Evolutionary conservation across 2,113 vertebrate species (phyloP), one percentile per base, ranked within the genome.

Genomic region (cat (Felis catus)): DNA sequence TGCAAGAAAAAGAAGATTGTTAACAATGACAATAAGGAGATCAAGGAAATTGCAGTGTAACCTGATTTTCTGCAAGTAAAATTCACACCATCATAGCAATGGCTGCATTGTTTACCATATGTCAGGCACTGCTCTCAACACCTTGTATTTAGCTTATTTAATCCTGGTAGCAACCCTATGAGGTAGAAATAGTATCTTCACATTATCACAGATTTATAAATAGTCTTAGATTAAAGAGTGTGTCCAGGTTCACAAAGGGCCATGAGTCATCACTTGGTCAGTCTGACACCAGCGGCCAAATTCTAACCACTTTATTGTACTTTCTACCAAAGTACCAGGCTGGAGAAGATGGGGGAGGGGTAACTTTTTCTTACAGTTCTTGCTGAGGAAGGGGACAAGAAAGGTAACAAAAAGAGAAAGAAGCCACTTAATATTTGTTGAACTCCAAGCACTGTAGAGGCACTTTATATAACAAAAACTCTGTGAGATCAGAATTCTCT

Each of bases 1-100:
- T 86, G 21, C 63, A 45, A 86, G 63, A 89, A 95, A 80, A n/a
- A 91, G 55, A 31, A 92, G 66, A 73, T 86, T 61, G 92, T 87
- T 90, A 92, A 58, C 36, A 29, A 27, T 19, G 36, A 81, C 13
- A 25, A 48, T 48, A 79, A 90, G 4, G 45, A 94, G 79, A 84
- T n/a, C 94, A 81, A 31, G 66, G 31, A 89, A 94, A 70, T 45
- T 39, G 13, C 7, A 79, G 1, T 53, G 61, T 89, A 70, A 76
- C 39, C 4, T 66, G 16, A 7, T 45, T 94, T 63, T 89, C 31
- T 21, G 16, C 16, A 48, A 27, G 33, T 45, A 68, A 94, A 74
- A 65, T 83, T 45, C 87, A 27, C 53, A 45, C 18, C 86, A 82
- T 94, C 18, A 29, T 39, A 68, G 27, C 36, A 70, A 3, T 33